These are phyloP conservation scores for Argyresthia goedartella DNA, from an alignment of 2,888 invertebrate species.

Conservation along the genomic window DNA sequence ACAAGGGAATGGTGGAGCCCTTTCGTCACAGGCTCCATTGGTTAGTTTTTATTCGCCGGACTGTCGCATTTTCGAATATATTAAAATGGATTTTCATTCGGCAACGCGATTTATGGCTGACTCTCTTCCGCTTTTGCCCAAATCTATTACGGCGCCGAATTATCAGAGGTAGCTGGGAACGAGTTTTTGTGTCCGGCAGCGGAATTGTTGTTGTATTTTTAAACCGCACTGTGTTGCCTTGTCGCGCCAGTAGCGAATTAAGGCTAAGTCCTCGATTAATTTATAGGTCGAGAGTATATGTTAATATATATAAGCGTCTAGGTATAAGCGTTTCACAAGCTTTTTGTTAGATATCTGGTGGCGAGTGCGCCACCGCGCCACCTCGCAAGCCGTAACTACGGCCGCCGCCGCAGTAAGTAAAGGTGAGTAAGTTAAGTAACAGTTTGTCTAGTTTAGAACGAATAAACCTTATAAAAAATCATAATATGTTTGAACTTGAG, in stretches of 20 bases:
- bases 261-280: too few relatives aligned
- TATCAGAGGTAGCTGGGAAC: constrained; percentile 29
- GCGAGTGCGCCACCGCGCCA: too few relatives aligned
- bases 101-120: constrained; percentile 39
- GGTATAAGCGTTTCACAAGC: too few relatives aligned
- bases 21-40: constrained; percentile 38
- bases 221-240: background rate
- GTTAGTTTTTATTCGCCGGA: constrained; percentile 35
- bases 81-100: constrained; percentile 31
- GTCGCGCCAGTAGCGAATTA: background rate
- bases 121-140: constrained; percentile 45
- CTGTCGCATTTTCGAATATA: constrained; percentile 28
- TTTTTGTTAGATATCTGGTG: too few relatives aligned
- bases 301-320: too few relatives aligned
- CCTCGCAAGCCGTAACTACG: too few relatives aligned
- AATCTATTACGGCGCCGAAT: constrained; percentile 50
- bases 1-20: constrained; percentile 51
- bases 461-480: too few relatives aligned
- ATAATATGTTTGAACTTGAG: too few relatives aligned
- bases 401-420: too few relatives aligned
- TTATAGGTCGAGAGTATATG: too few relatives aligned
- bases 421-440: too few relatives aligned
- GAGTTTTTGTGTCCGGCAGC: background rate
- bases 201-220: background rate
- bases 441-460: too few relatives aligned